Evolutionary conservation across 1,140 invertebrate genomes (phyloP), one percentile per base, ranked within the genome.

Genomic region (Hermatobates lingyangjiaoensis): DNA sequence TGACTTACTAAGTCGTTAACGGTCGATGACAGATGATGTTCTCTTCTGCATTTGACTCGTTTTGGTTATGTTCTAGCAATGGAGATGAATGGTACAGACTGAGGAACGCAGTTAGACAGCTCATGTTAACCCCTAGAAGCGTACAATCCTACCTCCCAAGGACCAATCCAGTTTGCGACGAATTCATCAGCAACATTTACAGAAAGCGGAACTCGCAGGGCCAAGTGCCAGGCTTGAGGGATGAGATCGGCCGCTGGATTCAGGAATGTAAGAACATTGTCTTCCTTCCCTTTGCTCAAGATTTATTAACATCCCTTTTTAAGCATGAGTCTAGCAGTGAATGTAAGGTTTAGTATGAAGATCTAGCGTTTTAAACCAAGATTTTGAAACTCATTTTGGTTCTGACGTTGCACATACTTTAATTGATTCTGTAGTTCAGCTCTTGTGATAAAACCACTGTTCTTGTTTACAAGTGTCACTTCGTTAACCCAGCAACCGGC

Each of bases 81-180:
- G 70, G 69, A n/a, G 69, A 72, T 55, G 63, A 70, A 55, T 73
- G 71, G 71, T 71, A 69, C 53, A 60, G 61, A 24, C 53, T 71
- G 2, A 53, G 69, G 45, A 65, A 60, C 40, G 64, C 66, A 30
- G 62, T 68, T 10, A 66, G 71, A 27, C 64, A 68, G 51, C 60
- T 67, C 48, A 69, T 72, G 65, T 62, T 73, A 53, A 55, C 64
- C 46, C 69, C 68, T 0, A 62, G 64, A 53, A 64, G 67, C 25
- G 65, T 73, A 40, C 53, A 61, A 27, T 59, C 63, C 18, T 73
- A 70, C 53, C 57, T 71, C 7, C 66, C 68, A 5, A 56, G 59
- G 5, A 61, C 68, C n/a, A 63, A 70, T 45, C 40, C 54, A 25
- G 66, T 71, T 1, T 64, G 66, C 1, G 50, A 61, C 24, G 64